A percentile compares a stretch with the other conserved stretches of the same genome.
Evolutionary conservation across 2,888 invertebrate species (phyloP).

Genomic region (Caenorhabditis sp.): DNA sequence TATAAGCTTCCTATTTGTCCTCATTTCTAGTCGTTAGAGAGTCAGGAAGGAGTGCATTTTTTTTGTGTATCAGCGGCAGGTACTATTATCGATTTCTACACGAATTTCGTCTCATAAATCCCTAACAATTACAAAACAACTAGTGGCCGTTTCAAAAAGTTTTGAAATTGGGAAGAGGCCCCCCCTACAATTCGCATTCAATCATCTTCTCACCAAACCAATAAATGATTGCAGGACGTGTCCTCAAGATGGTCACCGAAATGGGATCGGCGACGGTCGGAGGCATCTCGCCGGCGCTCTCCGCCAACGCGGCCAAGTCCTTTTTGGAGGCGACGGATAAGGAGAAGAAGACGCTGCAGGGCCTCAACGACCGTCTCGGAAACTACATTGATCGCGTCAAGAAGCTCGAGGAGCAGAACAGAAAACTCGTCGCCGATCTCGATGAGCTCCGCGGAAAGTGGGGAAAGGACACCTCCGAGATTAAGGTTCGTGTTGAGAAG

Average conservation of each 20-base stretch:
- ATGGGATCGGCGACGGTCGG: constrained; percentile 79
- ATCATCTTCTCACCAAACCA: not conserved
- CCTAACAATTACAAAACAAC: no score
- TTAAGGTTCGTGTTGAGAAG: constrained; percentile 72
- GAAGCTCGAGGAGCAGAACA: constrained; percentile 78
- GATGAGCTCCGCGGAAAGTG: constrained; percentile 78
- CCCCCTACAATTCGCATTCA: no score
- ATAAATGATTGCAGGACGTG: constrained; percentile 78
- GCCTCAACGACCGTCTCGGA: constrained; percentile 82
- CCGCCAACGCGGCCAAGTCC: constrained; percentile 78
- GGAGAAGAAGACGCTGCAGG: constrained; percentile 81
- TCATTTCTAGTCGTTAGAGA: no score
- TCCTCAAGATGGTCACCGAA: constrained; percentile 79
- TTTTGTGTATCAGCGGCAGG: no score
- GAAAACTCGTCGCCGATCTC: constrained; percentile 78
- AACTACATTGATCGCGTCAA: constrained; percentile 82
- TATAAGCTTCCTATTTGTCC: no score
- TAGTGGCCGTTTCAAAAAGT: no score
- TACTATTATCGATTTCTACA: no score
- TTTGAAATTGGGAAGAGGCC: no score
- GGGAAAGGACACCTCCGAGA: constrained; percentile 79
- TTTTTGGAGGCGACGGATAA: constrained; percentile 79
- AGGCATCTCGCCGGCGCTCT: constrained; percentile 78
- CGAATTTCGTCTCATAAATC: no score
- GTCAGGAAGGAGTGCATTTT: no score